Evolutionary conservation across 2,113 vertebrate genomes (phyloP).

Genomic region (Sylvilagus bachmani): DNA sequence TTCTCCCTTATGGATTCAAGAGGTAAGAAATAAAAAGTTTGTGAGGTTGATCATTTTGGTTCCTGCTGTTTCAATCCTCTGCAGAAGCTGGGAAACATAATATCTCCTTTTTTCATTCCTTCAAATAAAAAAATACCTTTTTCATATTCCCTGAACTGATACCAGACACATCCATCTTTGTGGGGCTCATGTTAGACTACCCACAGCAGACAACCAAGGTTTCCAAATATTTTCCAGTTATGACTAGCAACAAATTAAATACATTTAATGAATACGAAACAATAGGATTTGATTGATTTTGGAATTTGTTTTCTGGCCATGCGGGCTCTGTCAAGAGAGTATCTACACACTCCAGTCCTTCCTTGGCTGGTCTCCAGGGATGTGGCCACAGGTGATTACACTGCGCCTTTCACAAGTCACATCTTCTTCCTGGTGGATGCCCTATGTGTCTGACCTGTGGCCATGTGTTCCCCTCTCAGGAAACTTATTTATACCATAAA

Average conservation of each 20-base stretch:
- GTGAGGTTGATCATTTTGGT: not conserved
- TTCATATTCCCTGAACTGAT: not conserved
- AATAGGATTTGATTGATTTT: not conserved
- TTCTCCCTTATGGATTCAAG: not conserved
- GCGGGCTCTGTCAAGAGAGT: not conserved
- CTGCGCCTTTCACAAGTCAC: not conserved
- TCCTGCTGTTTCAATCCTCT: not conserved
- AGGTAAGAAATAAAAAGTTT: not conserved
- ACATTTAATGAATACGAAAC: not conserved
- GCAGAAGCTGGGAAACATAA: not conserved
- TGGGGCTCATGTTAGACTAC: too few relatives aligned
- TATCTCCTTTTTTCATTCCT: not conserved
- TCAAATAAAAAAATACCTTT: not conserved
- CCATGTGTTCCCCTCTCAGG: not conserved
- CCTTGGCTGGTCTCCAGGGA: not conserved
- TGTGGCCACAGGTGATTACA: too few relatives aligned
- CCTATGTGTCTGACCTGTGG: not conserved
- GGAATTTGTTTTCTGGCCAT: not conserved
- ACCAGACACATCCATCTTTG: not conserved
- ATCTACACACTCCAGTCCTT: not conserved
- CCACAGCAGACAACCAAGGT: not conserved
- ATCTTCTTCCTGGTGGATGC: not conserved
- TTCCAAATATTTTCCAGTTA: not conserved
- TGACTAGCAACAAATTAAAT: not conserved
- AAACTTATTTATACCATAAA: not conserved